phyloP scores from a whole-genome alignment of 2,888 invertebrate species.

The Ellobium chinense region DNA sequence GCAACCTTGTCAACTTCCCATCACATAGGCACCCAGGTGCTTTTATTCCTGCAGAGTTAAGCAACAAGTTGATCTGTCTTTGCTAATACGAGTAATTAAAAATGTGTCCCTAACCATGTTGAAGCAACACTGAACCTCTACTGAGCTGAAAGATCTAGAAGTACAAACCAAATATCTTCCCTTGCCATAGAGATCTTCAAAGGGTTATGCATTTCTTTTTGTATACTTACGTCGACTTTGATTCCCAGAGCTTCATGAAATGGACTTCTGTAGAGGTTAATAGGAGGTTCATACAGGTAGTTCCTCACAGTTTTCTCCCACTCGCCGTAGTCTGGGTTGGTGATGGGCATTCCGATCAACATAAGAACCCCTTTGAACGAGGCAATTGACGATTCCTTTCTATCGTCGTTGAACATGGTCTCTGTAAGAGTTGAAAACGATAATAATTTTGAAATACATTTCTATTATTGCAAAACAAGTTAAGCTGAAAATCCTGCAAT shows the following conservation, averaged over 20 bases:
- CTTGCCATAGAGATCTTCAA: too few relatives aligned
- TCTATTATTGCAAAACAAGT: neutral
- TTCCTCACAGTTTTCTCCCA: slow-evolving; percentile 61
- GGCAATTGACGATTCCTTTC: slow-evolving; percentile 47
- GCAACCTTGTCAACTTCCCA: too few relatives aligned
- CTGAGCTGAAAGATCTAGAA: too few relatives aligned
- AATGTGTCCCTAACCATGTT: too few relatives aligned
- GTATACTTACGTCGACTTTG: slow-evolving; percentile 49
- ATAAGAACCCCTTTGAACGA: slow-evolving; percentile 65
- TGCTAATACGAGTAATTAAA: too few relatives aligned
- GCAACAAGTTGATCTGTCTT: too few relatives aligned
- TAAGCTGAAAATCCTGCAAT: too few relatives aligned
- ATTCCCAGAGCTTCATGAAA: slow-evolving; percentile 37
- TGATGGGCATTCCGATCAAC: slow-evolving; percentile 59
- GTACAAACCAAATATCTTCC: too few relatives aligned
- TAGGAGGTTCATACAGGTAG: slow-evolving; percentile 59
- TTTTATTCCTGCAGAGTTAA: too few relatives aligned
- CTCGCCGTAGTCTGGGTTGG: slow-evolving; percentile 59
- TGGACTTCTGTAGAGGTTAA: slow-evolving; percentile 49
- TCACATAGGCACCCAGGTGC: too few relatives aligned
- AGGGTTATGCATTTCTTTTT: too few relatives aligned
- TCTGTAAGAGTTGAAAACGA: slow-evolving; percentile 30
- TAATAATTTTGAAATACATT: neutral
- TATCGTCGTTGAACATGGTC: slow-evolving; percentile 40
- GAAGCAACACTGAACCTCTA: too few relatives aligned